Evolutionary conservation across 2,888 invertebrate genomes (phyloP).

Genomic region (Trachelus troglodyta): DNA sequence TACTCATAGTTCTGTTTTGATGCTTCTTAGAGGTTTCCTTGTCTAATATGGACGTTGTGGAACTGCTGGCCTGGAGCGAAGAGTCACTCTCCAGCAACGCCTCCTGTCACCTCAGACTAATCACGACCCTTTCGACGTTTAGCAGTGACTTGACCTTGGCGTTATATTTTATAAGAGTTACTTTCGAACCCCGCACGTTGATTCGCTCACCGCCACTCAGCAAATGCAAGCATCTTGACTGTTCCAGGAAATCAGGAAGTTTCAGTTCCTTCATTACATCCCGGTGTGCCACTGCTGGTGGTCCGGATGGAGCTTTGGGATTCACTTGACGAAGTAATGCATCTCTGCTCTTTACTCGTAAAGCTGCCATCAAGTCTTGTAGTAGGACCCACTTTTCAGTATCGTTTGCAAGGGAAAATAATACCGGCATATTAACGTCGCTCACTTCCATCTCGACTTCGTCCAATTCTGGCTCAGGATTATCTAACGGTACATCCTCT

Average conservation of each 20-base stretch:
- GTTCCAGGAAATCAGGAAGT: slow-evolving; percentile 83
- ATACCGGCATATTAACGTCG: slow-evolving; percentile 81
- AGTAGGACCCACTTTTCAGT: slow-evolving; percentile 83
- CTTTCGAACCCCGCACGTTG: slow-evolving; percentile 83
- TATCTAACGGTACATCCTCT: slow-evolving; percentile 68
- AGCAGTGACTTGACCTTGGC: slow-evolving; percentile 85
- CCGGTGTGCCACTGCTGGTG: slow-evolving; percentile 68
- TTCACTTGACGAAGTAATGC: slow-evolving; percentile 80
- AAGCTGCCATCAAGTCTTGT: slow-evolving; percentile 80
- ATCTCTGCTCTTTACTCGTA: slow-evolving; percentile 85
- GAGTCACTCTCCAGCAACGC: slow-evolving; percentile 36
- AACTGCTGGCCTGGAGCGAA: background rate
- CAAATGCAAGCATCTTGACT: slow-evolving; percentile 83
- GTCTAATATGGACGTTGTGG: slow-evolving; percentile 38
- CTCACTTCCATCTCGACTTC: slow-evolving; percentile 85
- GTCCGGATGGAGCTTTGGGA: slow-evolving; percentile 67
- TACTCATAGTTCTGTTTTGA: slow-evolving; percentile 22
- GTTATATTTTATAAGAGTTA: slow-evolving; percentile 85
- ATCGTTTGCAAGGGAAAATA: slow-evolving; percentile 76
- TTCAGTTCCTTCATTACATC: slow-evolving; percentile 76
- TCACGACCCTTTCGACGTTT: slow-evolving; percentile 81
- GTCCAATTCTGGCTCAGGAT: slow-evolving; percentile 67
- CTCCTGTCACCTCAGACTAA: slow-evolving; percentile 71
- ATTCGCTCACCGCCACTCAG: slow-evolving; percentile 83
- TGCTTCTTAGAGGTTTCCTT: slow-evolving; percentile 33